phyloP scores from a whole-genome alignment of 2,113 vertebrate species.

The Dryoscopus gambensis region DNA sequence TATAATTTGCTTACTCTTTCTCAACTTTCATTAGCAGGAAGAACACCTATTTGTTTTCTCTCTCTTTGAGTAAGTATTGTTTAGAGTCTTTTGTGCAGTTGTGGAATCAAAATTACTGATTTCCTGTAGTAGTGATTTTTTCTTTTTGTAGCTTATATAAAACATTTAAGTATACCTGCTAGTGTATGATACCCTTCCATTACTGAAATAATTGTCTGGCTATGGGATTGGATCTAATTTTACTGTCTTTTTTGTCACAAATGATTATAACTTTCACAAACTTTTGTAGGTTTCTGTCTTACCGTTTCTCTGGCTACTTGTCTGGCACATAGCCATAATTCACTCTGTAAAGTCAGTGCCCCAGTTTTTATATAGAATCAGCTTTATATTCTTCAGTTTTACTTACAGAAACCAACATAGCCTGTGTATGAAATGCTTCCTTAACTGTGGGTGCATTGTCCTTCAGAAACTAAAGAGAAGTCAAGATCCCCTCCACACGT shows the following conservation, averaged over 20 bases:
- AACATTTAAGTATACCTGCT: not conserved
- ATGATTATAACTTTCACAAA: not conserved
- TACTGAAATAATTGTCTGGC: not conserved
- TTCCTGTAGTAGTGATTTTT: not conserved
- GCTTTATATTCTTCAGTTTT: not conserved
- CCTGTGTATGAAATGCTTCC: not conserved
- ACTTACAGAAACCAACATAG: not conserved
- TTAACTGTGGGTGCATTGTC: not conserved
- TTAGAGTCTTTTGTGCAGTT: not conserved
- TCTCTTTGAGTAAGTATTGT: not conserved
- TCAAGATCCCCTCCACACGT: not conserved
- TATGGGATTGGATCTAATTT: not conserved
- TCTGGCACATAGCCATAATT: not conserved
- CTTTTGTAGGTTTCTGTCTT: not conserved
- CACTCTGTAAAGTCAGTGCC: not conserved
- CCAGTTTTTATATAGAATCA: not conserved
- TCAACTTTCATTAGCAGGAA: not conserved
- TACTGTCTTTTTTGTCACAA: not conserved
- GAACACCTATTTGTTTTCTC: not conserved
- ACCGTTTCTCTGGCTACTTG: not conserved
- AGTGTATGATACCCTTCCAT: not conserved
- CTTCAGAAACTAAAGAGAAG: constrained; percentile 10
- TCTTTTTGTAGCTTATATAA: not conserved
- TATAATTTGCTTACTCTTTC: not conserved
- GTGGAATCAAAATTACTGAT: not conserved